Base-by-base conservation (phyloP, 1,140 invertebrate species). In the Lithobius niger region DNA sequence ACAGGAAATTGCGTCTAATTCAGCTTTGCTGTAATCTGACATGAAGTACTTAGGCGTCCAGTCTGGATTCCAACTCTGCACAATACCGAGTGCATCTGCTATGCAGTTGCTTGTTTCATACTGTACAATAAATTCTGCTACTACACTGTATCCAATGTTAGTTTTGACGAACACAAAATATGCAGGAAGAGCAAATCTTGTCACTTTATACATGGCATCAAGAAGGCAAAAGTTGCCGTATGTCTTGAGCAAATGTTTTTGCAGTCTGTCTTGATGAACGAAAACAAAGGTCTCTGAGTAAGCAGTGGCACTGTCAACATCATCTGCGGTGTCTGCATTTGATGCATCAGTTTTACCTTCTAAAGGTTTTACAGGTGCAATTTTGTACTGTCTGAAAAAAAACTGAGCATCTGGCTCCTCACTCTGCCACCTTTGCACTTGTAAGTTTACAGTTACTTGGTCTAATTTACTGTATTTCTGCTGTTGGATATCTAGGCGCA, bases 21-120 rank as follows among this genome's bases (percentile, higher is more conserved):
- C 44, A 47, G 44, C 10, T 10, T 47, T 21, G 19, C 10, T 13
- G 19, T 13, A 47, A 47, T 47, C 44, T 13, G 22, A 13, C 10
- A 47, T 47, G 22, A 47, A 47, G 22, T 47, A 47, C 6, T 47
- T 47, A 13, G 22, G 44, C 15, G 13, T 47, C 44, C 44, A 47
- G 10, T 47, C 44, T 6, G 44, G 44, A 47, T 47, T 47, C 44
- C 44, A 47, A 10, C 6, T 6, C 22, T 47, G 13, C 10, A 47
- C 13, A 13, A 47, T 47, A 15, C 22, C 22, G 10, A 47, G 22
- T 10, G 44, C 44, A 10, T 47, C 44, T 18, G 6, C 6, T 18
- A 47, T 47, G 10, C 10, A 6, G 6, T 13, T 21, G 10, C 10
- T 47, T 15, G 44, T 21, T 47, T 47, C 44, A 47, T 10, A 6